Conservation (phyloP, 2,113 vertebrate genomes). For the Scomber colias region DNA sequence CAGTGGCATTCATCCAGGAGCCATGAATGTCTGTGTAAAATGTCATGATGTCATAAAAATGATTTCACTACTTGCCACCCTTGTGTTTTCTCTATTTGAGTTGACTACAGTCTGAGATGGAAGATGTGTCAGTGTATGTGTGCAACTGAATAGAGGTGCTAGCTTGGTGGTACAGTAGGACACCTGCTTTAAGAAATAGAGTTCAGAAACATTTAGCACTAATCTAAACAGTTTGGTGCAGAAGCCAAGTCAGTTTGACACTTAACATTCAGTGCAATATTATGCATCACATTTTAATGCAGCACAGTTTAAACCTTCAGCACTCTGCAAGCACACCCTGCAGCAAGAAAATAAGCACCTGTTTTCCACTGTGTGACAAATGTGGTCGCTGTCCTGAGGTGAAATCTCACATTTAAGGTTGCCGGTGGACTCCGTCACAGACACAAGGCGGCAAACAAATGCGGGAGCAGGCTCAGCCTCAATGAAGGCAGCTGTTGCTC, state of each 20-base stretch:
- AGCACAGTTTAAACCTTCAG: slow-evolving; percentile 39
- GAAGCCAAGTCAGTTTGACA: slow-evolving; percentile 20
- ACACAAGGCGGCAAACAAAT: slow-evolving; percentile 40
- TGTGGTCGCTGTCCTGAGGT: slow-evolving; percentile 33
- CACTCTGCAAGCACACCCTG: slow-evolving; percentile 3
- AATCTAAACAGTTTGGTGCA: not conserved
- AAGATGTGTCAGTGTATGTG: not conserved
- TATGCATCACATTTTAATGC: slow-evolving; percentile 11
- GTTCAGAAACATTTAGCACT: not conserved
- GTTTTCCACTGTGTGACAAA: slow-evolving; percentile 33
- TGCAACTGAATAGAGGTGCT: not conserved
- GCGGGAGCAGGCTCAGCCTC: slow-evolving; percentile 20
- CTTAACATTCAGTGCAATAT: slow-evolving; percentile 8
- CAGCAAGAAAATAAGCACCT: not conserved
- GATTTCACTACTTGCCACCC: not conserved
- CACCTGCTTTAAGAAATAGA: not conserved
- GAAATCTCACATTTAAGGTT: slow-evolving; percentile 47
- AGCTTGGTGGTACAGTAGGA: not conserved
- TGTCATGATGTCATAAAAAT: not conserved
- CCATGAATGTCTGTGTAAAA: not conserved
- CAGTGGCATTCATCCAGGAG: not conserved
- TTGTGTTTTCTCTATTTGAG: not conserved
- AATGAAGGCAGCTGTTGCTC: slow-evolving; percentile 66
- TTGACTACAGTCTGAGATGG: not conserved
- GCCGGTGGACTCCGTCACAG: slow-evolving; percentile 2